Percentiles rank a stretch among this genome's conserved stretches.
These are phyloP conservation scores for Trypoxylus dichotomus DNA, from an alignment of 1,140 invertebrate species.

Conservation along the genomic window DNA sequence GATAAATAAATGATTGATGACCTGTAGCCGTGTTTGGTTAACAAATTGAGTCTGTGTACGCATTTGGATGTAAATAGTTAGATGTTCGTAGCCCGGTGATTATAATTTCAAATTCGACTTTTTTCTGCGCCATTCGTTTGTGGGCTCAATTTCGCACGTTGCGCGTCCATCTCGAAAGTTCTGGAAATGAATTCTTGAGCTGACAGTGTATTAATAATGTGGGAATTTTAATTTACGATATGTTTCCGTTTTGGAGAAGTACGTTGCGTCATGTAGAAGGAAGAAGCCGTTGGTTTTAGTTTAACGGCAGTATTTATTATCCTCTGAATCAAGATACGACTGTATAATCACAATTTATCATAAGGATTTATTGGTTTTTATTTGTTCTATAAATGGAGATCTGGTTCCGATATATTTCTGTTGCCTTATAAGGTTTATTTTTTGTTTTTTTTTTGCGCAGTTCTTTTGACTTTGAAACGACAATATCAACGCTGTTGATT, in stretches of 20 bases:
- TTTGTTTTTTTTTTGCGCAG: too few relatives aligned
- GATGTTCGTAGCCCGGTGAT: neutral
- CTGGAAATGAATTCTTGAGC: neutral
- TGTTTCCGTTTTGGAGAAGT: neutral
- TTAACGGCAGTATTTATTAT: too few relatives aligned
- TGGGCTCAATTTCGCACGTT: neutral
- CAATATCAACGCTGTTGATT: too few relatives aligned
- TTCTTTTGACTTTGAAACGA: too few relatives aligned
- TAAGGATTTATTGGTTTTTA: too few relatives aligned
- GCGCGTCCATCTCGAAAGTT: neutral
- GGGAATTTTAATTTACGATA: neutral
- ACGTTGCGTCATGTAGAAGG: too few relatives aligned
- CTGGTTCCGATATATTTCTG: too few relatives aligned
- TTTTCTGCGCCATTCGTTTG: neutral
- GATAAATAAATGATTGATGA: slow-evolving; percentile 23
- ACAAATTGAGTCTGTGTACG: slow-evolving; percentile 13
- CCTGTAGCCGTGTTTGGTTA: neutral
- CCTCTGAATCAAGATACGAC: too few relatives aligned
- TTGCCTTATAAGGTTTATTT: too few relatives aligned
- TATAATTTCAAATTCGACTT: neutral
- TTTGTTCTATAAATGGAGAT: too few relatives aligned
- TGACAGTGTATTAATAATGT: neutral
- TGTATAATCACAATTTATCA: too few relatives aligned
- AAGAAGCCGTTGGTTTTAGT: too few relatives aligned
- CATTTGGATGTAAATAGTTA: neutral